Percentiles rank a stretch among this genome's conserved stretches.
Evolutionary conservation across 2,113 vertebrate species (phyloP).

Genomic region (Phycodurus eques): DNA sequence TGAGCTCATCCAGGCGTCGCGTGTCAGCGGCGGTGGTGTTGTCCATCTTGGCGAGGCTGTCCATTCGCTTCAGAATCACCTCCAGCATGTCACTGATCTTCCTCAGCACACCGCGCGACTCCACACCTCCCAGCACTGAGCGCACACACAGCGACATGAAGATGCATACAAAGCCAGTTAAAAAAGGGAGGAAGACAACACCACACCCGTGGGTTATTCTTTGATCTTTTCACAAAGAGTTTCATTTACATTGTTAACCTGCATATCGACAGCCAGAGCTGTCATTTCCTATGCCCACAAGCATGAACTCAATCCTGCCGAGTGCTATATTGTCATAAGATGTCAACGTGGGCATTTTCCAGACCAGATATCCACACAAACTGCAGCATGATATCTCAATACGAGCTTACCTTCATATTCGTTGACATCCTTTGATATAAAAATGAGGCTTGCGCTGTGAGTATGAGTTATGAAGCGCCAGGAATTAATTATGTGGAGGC

Average conservation of each 20-base stretch:
- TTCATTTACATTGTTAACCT: conserved; percentile 25
- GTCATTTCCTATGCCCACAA: conserved; percentile 28
- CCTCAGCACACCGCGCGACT: conserved; percentile 89
- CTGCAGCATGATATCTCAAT: conserved; percentile 36
- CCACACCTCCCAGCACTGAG: conserved; percentile 84
- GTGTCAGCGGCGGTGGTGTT: conserved; percentile 79
- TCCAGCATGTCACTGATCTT: conserved; percentile 97
- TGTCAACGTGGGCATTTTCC: conserved; percentile 30
- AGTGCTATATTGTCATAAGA: conserved; percentile 11
- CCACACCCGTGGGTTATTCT: neutral
- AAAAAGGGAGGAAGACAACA: conserved; percentile 1
- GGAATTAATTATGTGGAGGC: conserved; percentile 35
- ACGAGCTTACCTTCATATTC: conserved; percentile 36
- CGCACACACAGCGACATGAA: conserved; percentile 21
- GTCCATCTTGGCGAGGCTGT: conserved; percentile 86
- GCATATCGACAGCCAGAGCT: conserved; percentile 21
- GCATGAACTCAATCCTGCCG: conserved; percentile 1
- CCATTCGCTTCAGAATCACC: conserved; percentile 90
- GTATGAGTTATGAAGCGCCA: conserved; percentile 38
- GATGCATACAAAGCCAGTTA: conserved; percentile 19
- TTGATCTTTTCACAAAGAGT: neutral
- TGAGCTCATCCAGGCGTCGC: conserved; percentile 77
- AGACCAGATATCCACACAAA: conserved; percentile 27
- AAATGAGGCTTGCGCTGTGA: conserved; percentile 22
- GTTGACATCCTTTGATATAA: conserved; percentile 43